A percentile compares a stretch with the other conserved stretches of the same genome.
These are phyloP conservation scores for Petrocephalus zakoni DNA, from an alignment of 2,113 vertebrate genomes.

Conservation along the genomic window DNA sequence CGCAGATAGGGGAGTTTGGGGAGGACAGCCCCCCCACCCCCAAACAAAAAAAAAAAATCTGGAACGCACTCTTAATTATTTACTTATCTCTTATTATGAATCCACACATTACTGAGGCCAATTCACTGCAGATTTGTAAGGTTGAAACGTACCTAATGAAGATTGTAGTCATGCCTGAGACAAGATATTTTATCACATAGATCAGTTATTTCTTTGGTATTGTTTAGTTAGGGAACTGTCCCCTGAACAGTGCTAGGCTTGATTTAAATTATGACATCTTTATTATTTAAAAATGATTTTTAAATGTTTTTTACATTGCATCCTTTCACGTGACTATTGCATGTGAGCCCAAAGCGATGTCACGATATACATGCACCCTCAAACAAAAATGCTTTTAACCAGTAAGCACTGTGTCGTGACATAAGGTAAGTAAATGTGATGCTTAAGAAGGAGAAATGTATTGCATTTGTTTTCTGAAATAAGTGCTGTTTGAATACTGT, in stretches of 20 bases:
- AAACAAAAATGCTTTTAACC: neutral
- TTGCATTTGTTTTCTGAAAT: neutral
- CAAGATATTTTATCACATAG: neutral
- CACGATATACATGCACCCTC: neutral
- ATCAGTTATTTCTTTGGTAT: too few species aligned
- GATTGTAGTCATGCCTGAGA: neutral
- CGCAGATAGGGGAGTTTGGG: too few species aligned
- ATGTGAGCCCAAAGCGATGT: neutral
- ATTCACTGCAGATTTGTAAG: neutral
- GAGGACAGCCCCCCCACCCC: too few species aligned
- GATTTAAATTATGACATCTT: too few species aligned
- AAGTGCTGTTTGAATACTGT: neutral
- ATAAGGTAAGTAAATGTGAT: neutral
- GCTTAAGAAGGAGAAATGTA: neutral
- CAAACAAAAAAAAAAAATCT: too few species aligned
- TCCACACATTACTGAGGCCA: neutral
- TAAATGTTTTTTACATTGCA: neutral
- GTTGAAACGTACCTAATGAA: neutral
- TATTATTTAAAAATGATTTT: too few species aligned
- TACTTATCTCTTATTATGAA: neutral
- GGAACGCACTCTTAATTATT: too few species aligned
- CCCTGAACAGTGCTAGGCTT: neutral
- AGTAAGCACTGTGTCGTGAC: neutral
- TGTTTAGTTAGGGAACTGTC: neutral
- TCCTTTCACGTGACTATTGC: neutral